These are phyloP conservation scores for Tetrao urogallus DNA, from an alignment of 2,113 vertebrate genomes.

Conservation along the genomic window DNA sequence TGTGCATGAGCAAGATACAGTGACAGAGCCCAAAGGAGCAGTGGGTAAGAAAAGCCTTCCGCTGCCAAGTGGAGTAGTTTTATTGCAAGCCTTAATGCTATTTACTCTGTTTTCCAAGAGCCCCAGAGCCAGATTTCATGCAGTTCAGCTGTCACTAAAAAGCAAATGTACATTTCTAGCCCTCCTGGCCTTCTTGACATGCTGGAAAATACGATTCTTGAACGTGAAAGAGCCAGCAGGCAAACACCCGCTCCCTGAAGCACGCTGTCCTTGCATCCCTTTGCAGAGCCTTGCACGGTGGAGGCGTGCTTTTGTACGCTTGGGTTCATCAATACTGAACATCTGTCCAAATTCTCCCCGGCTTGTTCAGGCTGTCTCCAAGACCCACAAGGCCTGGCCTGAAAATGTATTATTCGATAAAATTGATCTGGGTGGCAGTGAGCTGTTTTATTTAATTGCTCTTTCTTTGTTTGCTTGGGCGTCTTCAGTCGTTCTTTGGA, in stretches of 20 bases:
- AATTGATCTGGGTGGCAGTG: not conserved
- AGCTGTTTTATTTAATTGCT: slow-evolving; percentile 8
- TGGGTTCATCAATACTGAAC: not conserved
- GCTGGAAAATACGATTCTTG: slow-evolving; percentile 32
- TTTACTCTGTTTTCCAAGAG: slow-evolving; percentile 33
- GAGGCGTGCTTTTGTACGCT: not conserved
- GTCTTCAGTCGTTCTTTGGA: not conserved
- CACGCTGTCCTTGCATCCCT: accelerated
- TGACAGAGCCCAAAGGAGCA: accelerated
- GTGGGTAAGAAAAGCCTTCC: slow-evolving; percentile 10
- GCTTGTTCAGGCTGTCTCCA: not conserved
- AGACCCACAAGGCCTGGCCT: slow-evolving; percentile 4
- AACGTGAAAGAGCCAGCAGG: not conserved
- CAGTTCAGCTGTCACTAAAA: slow-evolving; percentile 46
- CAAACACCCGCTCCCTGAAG: not conserved
- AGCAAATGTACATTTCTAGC: slow-evolving; percentile 8
- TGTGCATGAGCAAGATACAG: not conserved
- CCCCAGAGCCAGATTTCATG: slow-evolving; percentile 9
- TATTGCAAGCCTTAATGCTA: not conserved
- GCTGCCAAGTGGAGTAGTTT: slow-evolving; percentile 5
- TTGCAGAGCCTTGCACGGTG: not conserved
- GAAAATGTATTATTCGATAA: not conserved
- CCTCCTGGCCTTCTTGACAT: slow-evolving; percentile 11
- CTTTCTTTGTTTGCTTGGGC: not conserved
- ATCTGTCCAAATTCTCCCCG: not conserved